Evolutionary conservation across 1,140 invertebrate species (phyloP).

Genomic region (Heliothis virescens): DNA sequence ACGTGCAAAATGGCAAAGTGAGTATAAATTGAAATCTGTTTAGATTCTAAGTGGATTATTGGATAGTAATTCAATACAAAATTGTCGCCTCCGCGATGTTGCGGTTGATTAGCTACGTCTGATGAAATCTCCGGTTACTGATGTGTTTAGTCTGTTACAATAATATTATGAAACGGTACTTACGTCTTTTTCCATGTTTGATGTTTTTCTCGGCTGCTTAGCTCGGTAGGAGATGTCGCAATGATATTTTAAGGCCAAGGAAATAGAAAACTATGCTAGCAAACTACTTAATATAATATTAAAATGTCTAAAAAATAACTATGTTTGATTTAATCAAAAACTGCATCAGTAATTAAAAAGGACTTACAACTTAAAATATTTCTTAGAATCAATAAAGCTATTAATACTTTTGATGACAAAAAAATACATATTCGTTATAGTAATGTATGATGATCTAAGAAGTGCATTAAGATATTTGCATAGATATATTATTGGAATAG

Average conservation of each 20-base stretch:
- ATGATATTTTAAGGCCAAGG: background rate
- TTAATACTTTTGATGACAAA: no score
- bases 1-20: slow-evolving; percentile 76
- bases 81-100: slow-evolving; percentile 36
- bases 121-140: slow-evolving; percentile 19
- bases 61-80: slow-evolving; percentile 51
- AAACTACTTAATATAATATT: no score
- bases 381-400: no score
- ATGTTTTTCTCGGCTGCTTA: slow-evolving; percentile 4
- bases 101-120: slow-evolving; percentile 44
- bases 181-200: slow-evolving; percentile 3
- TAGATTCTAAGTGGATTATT: slow-evolving; percentile 55
- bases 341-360: no score
- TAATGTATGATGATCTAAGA: no score
- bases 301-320: no score
- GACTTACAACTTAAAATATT: no score
- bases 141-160: background rate
- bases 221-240: background rate
- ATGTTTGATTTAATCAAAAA: no score
- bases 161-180: slow-evolving; percentile 9
- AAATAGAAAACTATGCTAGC: background rate
- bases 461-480: no score
- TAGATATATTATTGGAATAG: no score
- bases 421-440: no score
- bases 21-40: slow-evolving; percentile 59